These are phyloP conservation scores for Drosophila ezoana DNA, from an alignment of 2,888 invertebrate genomes.

Conservation along the genomic window DNA sequence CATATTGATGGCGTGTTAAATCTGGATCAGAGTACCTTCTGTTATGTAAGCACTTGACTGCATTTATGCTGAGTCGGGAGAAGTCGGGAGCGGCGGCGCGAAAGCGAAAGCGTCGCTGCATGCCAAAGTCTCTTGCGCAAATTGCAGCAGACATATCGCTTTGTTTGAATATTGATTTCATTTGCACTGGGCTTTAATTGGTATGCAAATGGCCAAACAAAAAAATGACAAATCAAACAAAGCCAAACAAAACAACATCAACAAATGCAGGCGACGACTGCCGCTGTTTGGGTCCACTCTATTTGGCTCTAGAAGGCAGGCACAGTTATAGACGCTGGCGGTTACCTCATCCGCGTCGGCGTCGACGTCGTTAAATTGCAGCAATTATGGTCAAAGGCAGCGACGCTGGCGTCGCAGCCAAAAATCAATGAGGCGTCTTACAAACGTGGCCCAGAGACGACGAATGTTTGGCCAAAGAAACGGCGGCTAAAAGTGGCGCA, in stretches of 20 bases:
- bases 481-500: conserved; percentile 70
- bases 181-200: conserved; percentile 57
- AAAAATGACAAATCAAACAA: conserved; percentile 20
- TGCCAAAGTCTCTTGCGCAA: conserved; percentile 57
- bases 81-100: conserved; percentile 22
- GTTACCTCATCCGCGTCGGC: conserved; percentile 64
- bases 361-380: conserved; percentile 61
- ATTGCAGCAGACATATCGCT: conserved; percentile 46
- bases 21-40: conserved; percentile 5
- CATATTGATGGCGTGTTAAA: conserved; percentile 39
- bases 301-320: conserved; percentile 27
- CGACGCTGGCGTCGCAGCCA: conserved; percentile 18
- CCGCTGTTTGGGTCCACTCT: conserved; percentile 4
- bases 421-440: conserved; percentile 75
- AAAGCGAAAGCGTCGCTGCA: conserved; percentile 59
- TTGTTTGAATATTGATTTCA: conserved; percentile 56
- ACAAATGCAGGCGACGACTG: conserved; percentile 11
- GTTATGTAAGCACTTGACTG: conserved; percentile 18
- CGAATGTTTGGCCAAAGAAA: conserved; percentile 66
- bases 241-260: conserved; percentile 4
- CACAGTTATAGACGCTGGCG: conserved; percentile 8
- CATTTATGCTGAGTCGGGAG: conserved; percentile 51
- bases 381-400: conserved; percentile 53
- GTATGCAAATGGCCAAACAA: conserved; percentile 65
- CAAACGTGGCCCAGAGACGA: conserved; percentile 39